phyloP scores from a whole-genome alignment of 2,113 vertebrate genomes.

The Otocyon megalotis region DNA sequence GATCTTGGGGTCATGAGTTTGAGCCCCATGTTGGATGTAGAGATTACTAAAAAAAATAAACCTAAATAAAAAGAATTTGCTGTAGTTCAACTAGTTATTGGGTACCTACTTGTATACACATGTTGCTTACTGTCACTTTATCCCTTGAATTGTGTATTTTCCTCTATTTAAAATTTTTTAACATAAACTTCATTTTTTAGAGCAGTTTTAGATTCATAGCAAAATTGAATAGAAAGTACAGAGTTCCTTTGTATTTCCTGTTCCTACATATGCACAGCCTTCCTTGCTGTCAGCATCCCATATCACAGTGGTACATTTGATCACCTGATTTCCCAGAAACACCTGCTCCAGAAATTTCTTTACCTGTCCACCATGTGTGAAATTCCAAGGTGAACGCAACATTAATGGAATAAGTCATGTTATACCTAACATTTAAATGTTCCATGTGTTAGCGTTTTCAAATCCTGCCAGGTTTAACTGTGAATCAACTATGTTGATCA shows the following conservation, averaged over 20 bases:
- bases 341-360: neutral
- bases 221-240: neutral
- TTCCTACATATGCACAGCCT: neutral
- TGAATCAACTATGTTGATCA: neutral
- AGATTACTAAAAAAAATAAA: neutral
- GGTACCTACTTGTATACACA: neutral
- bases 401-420: neutral
- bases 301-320: neutral
- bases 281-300: neutral
- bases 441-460: neutral
- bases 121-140: neutral
- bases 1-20: neutral
- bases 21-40: neutral
- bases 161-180: neutral
- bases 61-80: neutral
- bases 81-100: conserved; percentile 5
- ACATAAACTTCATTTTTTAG: neutral
- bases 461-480: neutral
- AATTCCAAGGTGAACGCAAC: neutral
- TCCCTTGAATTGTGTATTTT: conserved; percentile 13
- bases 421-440: neutral
- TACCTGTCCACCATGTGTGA: neutral
- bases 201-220: conserved; percentile 1
- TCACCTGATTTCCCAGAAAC: neutral
- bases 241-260: neutral